A percentile compares a stretch with the other conserved stretches of the same genome.
These are phyloP conservation scores for Noctua janthina DNA, from an alignment of 2,888 invertebrate genomes.

Conservation along the genomic window DNA sequence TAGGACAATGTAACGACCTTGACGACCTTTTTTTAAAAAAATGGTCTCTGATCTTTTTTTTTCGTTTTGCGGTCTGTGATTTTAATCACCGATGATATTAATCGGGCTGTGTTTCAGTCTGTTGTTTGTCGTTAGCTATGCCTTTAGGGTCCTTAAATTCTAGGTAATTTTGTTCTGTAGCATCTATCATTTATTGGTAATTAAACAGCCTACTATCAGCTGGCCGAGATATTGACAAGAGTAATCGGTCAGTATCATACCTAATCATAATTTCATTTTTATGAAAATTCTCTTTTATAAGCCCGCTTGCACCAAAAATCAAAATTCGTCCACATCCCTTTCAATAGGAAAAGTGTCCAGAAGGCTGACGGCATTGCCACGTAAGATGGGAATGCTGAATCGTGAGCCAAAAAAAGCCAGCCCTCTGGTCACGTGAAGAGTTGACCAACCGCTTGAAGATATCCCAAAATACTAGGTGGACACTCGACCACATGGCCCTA, in stretches of 20 bases:
- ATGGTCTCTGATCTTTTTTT: neutral
- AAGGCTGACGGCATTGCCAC: too few relatives aligned
- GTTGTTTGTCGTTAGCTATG: neutral
- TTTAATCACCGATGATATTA: conserved; percentile 25
- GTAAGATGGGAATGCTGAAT: too few relatives aligned
- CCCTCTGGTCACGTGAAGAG: too few relatives aligned
- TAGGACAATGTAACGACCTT: conserved; percentile 6
- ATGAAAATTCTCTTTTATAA: neutral
- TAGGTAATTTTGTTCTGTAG: neutral
- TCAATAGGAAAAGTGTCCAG: too few relatives aligned
- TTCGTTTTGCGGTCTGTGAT: conserved; percentile 13
- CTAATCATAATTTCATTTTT: neutral
- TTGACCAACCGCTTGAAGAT: too few relatives aligned
- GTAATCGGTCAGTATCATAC: neutral
- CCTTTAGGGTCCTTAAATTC: neutral
- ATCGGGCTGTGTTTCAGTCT: neutral
- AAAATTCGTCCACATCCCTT: too few relatives aligned
- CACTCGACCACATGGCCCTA: too few relatives aligned
- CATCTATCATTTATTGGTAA: neutral
- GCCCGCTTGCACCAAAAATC: too few relatives aligned
- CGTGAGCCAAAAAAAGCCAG: too few relatives aligned
- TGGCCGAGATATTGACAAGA: neutral
- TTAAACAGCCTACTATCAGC: neutral
- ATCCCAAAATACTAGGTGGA: too few relatives aligned
- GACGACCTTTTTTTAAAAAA: neutral